phyloP scores from a whole-genome alignment of 2,888 invertebrate genomes.

The Alcis repandata region DNA sequence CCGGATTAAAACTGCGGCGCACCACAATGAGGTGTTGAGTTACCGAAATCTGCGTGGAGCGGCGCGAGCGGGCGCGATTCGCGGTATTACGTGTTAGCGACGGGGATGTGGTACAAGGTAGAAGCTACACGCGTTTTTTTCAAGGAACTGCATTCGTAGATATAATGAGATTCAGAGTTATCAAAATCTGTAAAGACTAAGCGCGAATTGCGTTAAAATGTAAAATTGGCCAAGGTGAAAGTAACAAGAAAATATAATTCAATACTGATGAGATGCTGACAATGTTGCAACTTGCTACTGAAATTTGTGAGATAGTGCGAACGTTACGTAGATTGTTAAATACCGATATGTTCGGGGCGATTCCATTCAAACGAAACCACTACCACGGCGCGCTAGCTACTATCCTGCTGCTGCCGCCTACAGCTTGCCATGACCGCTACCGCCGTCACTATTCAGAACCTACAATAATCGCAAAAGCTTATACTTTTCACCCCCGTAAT shows the following conservation, averaged over 20 bases:
- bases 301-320: no score
- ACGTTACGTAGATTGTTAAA: no score
- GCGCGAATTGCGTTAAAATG: no score
- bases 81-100: constrained; percentile 77
- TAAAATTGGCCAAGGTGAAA: no score
- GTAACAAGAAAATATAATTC: no score
- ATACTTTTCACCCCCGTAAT: constrained; percentile 60
- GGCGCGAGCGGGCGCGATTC: constrained; percentile 65
- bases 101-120: constrained; percentile 45
- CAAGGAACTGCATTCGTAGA: neutral
- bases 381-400: no score
- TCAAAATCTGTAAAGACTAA: neutral
- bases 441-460: neutral
- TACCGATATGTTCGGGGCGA: no score
- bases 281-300: no score
- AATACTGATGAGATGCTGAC: no score
- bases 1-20: constrained; percentile 43
- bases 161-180: constrained; percentile 11
- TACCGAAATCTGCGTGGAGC: constrained; percentile 42
- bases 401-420: no score
- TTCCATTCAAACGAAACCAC: no score
- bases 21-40: constrained; percentile 52
- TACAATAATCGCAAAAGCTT: constrained; percentile 40
- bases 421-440: no score
- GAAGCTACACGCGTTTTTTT: constrained; percentile 8